phyloP scores from a whole-genome alignment of 1,140 invertebrate species.

The Macrobrachium nipponense region DNA sequence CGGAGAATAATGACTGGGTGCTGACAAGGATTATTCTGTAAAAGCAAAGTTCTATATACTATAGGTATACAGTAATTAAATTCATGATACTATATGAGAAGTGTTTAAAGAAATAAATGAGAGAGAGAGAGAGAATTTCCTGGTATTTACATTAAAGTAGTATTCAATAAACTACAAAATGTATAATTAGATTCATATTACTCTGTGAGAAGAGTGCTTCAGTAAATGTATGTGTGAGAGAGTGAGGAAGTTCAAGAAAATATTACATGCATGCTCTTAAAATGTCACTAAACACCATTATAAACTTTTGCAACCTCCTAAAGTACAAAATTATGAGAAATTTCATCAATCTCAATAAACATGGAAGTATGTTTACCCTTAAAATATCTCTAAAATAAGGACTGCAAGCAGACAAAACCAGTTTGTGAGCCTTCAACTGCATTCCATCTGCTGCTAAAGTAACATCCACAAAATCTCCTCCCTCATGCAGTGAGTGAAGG shows the following conservation, averaged over 20 bases:
- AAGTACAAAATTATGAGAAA: not conserved
- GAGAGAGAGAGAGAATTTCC: not conserved
- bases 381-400: slow-evolving; percentile 78
- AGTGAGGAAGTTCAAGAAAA: too few relatives aligned
- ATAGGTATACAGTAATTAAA: too few relatives aligned
- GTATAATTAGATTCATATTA: too few relatives aligned
- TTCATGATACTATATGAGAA: too few relatives aligned
- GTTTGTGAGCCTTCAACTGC: slow-evolving; percentile 78
- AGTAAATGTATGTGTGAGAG: too few relatives aligned
- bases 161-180: too few relatives aligned
- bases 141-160: too few relatives aligned
- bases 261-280: too few relatives aligned
- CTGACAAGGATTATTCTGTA: slow-evolving; percentile 82
- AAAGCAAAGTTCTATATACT: too few relatives aligned
- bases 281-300: too few relatives aligned
- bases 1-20: slow-evolving; percentile 88
- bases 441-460: slow-evolving; percentile 78
- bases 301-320: too few relatives aligned
- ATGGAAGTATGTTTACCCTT: slow-evolving; percentile 70
- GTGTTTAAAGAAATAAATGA: not conserved
- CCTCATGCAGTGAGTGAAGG: slow-evolving; percentile 56
- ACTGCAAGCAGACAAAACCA: slow-evolving; percentile 80
- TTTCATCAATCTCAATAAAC: not conserved
- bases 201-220: too few relatives aligned
- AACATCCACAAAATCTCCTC: slow-evolving; percentile 69